Evolutionary conservation across 2,888 invertebrate genomes (phyloP).

Genomic region (Nymphalis polychloros): DNA sequence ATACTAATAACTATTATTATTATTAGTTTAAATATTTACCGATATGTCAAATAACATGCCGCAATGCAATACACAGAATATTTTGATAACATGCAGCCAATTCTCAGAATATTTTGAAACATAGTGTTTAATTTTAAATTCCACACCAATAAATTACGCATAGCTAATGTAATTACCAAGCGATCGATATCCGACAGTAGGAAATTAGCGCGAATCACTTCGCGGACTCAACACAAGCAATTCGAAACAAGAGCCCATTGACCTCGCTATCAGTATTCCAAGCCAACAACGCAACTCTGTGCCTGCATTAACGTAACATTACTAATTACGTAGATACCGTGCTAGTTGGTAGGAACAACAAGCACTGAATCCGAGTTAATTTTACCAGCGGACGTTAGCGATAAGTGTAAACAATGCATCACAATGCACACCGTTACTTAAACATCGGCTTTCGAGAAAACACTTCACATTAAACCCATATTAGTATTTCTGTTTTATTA

Average conservation of each 20-base stretch:
- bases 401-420: conserved; percentile 62
- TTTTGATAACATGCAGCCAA: too few relatives aligned
- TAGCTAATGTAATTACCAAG: conserved; percentile 2
- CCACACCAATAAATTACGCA: neutral
- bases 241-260: conserved; percentile 27
- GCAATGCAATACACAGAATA: too few relatives aligned
- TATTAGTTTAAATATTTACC: too few relatives aligned
- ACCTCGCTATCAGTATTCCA: conserved; percentile 36
- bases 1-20: too few relatives aligned
- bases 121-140: neutral
- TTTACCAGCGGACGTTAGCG: conserved; percentile 63
- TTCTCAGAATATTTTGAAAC: too few relatives aligned
- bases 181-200: conserved; percentile 7
- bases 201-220: conserved; percentile 21
- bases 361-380: conserved; percentile 57
- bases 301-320: conserved; percentile 39
- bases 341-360: conserved; percentile 55
- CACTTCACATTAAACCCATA: conserved; percentile 23
- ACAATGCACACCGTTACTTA: conserved; percentile 59
- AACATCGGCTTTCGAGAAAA: conserved; percentile 61
- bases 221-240: conserved; percentile 7
- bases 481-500: neutral
- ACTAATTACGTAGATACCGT: conserved; percentile 53
- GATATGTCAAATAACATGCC: too few relatives aligned
- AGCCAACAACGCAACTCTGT: conserved; percentile 35